A percentile compares a stretch with the other conserved stretches of the same genome.
These are phyloP conservation scores for Scelioninae gen. 2 DNA, from an alignment of 2,888 invertebrate species.

Conservation along the genomic window DNA sequence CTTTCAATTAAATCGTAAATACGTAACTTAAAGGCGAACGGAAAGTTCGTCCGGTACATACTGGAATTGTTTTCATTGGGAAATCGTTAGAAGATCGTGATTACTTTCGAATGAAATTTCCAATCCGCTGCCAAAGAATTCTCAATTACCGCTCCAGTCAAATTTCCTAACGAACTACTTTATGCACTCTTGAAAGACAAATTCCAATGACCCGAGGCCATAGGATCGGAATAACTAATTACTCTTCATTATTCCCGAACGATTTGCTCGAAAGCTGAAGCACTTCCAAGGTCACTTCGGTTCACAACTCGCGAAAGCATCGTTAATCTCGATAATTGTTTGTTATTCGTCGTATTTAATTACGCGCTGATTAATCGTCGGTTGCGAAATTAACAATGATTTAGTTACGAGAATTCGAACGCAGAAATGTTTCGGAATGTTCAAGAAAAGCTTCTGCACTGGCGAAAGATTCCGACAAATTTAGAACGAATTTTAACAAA, in stretches of 20 bases:
- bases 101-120: slow-evolving; percentile 27
- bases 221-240: slow-evolving; percentile 33
- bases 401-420: slow-evolving; percentile 8
- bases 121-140: slow-evolving; percentile 25
- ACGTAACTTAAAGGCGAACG: slow-evolving; percentile 4
- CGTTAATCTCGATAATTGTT: slow-evolving; percentile 34
- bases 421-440: slow-evolving; percentile 5
- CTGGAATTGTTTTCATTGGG: slow-evolving; percentile 18
- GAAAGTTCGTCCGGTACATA: slow-evolving; percentile 12
- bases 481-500: no score
- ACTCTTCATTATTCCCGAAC: slow-evolving; percentile 39
- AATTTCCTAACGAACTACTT: slow-evolving; percentile 29
- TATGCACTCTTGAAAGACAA: slow-evolving; percentile 17
- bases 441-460: no score
- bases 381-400: slow-evolving; percentile 3
- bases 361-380: slow-evolving; percentile 17
- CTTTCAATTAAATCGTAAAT: slow-evolving; percentile 21
- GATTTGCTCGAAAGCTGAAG: slow-evolving; percentile 27
- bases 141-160: slow-evolving; percentile 15
- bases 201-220: slow-evolving; percentile 16
- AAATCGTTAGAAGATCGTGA: slow-evolving; percentile 23
- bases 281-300: slow-evolving; percentile 33
- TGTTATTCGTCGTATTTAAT: slow-evolving; percentile 20
- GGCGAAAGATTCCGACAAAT: no score
- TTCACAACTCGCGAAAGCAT: slow-evolving; percentile 11